phyloP scores from a whole-genome alignment of 1,140 invertebrate species.

The Drosophila murphyi region DNA sequence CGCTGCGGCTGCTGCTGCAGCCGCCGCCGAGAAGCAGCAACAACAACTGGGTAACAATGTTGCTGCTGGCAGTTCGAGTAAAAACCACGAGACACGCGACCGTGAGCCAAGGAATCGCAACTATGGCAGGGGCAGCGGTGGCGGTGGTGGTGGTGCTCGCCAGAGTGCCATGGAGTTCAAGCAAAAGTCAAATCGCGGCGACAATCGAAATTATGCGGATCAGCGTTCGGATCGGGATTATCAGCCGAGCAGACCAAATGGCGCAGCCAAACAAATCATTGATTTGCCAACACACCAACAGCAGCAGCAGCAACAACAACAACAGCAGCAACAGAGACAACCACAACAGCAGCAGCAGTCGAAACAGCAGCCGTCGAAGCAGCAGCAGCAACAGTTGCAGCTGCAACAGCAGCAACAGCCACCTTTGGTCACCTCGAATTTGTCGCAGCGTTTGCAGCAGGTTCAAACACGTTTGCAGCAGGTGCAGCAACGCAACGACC shows the following conservation, averaged over 20 bases:
- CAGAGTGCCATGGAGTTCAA: constrained; percentile 73
- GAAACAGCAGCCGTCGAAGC: constrained; percentile 19
- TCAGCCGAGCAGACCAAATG: constrained; percentile 48
- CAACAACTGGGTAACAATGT: constrained; percentile 1
- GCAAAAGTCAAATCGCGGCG: constrained; percentile 58
- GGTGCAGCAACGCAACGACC: constrained; percentile 82
- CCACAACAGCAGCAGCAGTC: constrained; percentile 22
- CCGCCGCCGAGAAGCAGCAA: constrained; percentile 35
- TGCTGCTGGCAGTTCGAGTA: constrained; percentile 14
- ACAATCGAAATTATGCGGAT: constrained; percentile 55
- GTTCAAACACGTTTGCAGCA: constrained; percentile 75
- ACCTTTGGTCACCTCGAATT: constrained; percentile 62
- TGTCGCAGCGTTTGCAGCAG: constrained; percentile 77
- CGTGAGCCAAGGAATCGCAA: constrained; percentile 59
- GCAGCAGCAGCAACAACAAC: constrained; percentile 47
- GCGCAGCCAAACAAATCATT: constrained; percentile 53
- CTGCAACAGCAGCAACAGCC: constrained; percentile 40
- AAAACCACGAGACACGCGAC: constrained; percentile 50
- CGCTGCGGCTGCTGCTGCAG: neutral
- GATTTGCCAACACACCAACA: constrained; percentile 37
- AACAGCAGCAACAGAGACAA: constrained; percentile 31
- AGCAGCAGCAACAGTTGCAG: constrained; percentile 38
- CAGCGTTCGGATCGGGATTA: constrained; percentile 40
- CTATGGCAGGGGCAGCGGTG: constrained; percentile 57
- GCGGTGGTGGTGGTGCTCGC: constrained; percentile 39